Percentiles rank a stretch among this genome's conserved stretches.
These are phyloP conservation scores for Drosophila testacea DNA, from an alignment of 2,888 invertebrate genomes.

Conservation along the genomic window DNA sequence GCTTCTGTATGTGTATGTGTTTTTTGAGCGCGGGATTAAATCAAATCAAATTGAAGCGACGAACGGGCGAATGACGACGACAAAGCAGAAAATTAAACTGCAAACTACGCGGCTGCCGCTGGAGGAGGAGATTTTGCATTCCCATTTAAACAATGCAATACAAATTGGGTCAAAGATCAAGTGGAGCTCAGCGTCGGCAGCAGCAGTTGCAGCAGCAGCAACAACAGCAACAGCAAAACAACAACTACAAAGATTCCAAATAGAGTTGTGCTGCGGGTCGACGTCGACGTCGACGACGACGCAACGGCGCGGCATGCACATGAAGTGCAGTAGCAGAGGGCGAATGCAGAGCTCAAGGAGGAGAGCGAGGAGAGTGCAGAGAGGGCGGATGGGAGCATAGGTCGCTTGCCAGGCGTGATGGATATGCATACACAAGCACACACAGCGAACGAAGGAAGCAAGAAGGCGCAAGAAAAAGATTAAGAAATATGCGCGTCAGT, in stretches of 20 bases:
- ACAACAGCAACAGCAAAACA: slow-evolving; percentile 17
- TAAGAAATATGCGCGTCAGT: slow-evolving; percentile 73
- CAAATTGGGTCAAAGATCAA: slow-evolving; percentile 82
- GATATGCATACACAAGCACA: slow-evolving; percentile 61
- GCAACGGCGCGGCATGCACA: slow-evolving; percentile 76
- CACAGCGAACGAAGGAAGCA: slow-evolving; percentile 31
- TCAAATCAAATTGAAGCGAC: slow-evolving; percentile 73
- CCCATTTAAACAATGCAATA: slow-evolving; percentile 75
- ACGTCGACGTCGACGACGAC: slow-evolving; percentile 34
- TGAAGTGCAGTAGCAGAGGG: slow-evolving; percentile 55
- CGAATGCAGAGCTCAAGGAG: slow-evolving; percentile 17
- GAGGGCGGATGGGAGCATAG: slow-evolving; percentile 56
- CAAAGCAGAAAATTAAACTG: slow-evolving; percentile 72
- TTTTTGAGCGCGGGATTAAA: slow-evolving; percentile 58
- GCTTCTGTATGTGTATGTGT: slow-evolving; percentile 17
- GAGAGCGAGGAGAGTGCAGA: slow-evolving; percentile 8
- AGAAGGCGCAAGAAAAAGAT: slow-evolving; percentile 71
- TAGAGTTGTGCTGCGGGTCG: slow-evolving; percentile 66
- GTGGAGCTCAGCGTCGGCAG: slow-evolving; percentile 73
- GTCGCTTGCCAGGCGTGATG: slow-evolving; percentile 74
- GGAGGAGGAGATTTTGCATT: slow-evolving; percentile 70
- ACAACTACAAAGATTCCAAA: slow-evolving; percentile 56
- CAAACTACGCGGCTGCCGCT: slow-evolving; percentile 41
- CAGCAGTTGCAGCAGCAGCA: slow-evolving; percentile 29
- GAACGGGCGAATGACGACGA: slow-evolving; percentile 59